phyloP scores from a whole-genome alignment of 2,888 invertebrate species.

The Plagodis pulveraria region DNA sequence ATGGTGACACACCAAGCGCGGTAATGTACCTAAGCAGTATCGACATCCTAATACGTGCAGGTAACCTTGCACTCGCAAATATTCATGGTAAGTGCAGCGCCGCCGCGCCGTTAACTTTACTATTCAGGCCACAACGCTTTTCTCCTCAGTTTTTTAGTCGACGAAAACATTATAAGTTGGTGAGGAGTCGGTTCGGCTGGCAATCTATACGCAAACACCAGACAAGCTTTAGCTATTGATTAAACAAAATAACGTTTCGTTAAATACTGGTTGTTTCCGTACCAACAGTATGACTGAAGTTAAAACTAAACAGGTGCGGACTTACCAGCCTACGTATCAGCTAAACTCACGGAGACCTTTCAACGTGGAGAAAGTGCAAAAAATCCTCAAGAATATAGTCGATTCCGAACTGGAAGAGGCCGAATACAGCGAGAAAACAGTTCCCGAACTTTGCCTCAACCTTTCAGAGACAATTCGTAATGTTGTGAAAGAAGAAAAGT shows the following conservation, averaged over 20 bases:
- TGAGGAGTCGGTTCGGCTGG: too few relatives aligned
- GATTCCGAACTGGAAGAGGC: constrained; percentile 85
- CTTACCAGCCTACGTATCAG: constrained; percentile 87
- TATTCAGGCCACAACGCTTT: too few relatives aligned
- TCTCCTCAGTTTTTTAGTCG: too few relatives aligned
- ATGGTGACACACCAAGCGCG: too few relatives aligned
- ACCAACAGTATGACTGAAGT: constrained; percentile 54
- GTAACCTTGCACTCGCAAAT: too few relatives aligned
- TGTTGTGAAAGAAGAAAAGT: constrained; percentile 87
- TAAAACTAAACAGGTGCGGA: constrained; percentile 70
- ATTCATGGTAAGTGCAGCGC: too few relatives aligned
- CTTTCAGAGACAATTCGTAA: constrained; percentile 86
- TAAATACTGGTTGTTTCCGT: too few relatives aligned
- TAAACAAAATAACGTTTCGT: background rate
- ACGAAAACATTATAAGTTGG: too few relatives aligned
- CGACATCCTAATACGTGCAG: too few relatives aligned
- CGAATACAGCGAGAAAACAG: constrained; percentile 85
- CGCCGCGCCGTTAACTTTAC: too few relatives aligned
- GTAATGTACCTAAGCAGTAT: too few relatives aligned
- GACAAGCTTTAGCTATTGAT: background rate
- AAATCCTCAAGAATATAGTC: constrained; percentile 85
- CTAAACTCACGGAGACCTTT: constrained; percentile 87
- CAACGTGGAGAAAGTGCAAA: constrained; percentile 85
- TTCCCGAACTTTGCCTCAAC: constrained; percentile 83
- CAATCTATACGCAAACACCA: background rate